Conservation (phyloP, 2,113 vertebrate species). For the Clarias magur region DNA sequence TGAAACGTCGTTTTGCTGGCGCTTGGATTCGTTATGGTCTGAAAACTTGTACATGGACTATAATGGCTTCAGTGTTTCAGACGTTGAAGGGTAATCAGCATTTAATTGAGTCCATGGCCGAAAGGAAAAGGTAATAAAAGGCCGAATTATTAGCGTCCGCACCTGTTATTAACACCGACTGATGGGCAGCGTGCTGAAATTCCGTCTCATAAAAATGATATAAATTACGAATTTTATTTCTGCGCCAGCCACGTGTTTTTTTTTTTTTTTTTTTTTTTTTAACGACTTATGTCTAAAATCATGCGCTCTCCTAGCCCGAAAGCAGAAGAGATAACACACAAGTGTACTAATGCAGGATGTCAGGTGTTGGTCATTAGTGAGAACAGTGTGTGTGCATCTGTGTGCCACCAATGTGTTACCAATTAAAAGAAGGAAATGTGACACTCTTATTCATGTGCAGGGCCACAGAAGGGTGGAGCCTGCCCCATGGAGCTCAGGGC, state of each 20-base stretch:
- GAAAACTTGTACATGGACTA: background rate
- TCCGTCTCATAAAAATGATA: background rate
- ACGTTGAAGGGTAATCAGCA: slow-evolving; percentile 16
- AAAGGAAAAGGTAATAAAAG: slow-evolving; percentile 31
- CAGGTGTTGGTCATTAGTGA: background rate
- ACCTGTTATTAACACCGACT: slow-evolving; percentile 4
- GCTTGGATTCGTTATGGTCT: background rate
- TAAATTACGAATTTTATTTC: background rate
- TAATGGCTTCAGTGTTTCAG: slow-evolving; percentile 12
- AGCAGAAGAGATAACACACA: background rate
- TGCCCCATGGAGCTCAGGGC: too few relatives aligned
- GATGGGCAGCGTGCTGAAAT: background rate
- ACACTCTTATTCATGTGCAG: background rate
- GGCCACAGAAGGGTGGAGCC: too few relatives aligned
- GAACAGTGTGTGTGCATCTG: background rate
- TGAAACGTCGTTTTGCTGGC: background rate
- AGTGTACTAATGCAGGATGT: background rate
- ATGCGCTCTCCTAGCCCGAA: background rate
- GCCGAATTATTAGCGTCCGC: background rate
- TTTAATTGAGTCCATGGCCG: slow-evolving; percentile 11
- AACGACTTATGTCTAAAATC: background rate
- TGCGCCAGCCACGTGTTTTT: background rate
- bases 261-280: slow-evolving; percentile 9
- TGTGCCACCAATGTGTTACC: background rate
- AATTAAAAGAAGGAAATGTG: background rate